Percentiles rank a stretch among this genome's conserved stretches.
Conservation (phyloP, 2,113 vertebrate species). For the Tragelaphus scriptus region DNA sequence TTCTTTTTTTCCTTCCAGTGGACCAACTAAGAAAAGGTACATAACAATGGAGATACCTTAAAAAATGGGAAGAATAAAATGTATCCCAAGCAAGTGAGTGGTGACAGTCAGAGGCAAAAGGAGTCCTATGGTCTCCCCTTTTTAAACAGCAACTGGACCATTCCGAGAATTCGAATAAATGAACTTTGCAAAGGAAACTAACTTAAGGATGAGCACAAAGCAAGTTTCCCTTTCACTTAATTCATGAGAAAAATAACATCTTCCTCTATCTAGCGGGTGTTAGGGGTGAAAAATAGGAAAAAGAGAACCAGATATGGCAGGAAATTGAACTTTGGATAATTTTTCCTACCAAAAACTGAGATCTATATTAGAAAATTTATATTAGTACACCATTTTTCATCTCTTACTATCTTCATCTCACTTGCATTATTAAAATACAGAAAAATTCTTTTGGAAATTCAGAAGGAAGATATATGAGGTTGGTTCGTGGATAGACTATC, state of each 20-base stretch:
- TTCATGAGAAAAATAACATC: not conserved
- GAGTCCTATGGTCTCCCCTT: fast-evolving
- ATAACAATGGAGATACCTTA: not conserved
- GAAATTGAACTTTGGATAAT: not conserved
- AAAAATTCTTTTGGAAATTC: not conserved
- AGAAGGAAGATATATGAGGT: not conserved
- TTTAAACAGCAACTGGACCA: not conserved
- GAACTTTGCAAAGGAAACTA: not conserved
- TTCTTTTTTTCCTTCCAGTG: not conserved
- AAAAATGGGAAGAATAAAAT: not conserved
- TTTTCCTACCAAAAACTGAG: not conserved
- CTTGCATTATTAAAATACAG: not conserved
- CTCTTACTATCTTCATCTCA: not conserved
- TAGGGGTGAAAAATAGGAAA: not conserved
- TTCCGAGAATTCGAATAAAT: not conserved
- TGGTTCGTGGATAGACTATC: not conserved
- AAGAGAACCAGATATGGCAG: not conserved
- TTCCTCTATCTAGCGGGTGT: not conserved
- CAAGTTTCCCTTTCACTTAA: not conserved
- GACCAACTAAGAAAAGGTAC: not conserved
- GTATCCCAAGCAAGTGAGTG: not conserved
- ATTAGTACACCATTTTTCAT: not conserved
- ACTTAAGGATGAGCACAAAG: not conserved
- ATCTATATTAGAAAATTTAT: not conserved
- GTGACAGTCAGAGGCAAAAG: not conserved